Conservation (phyloP, 2,888 invertebrate species). For the Neoscelio sp. region DNA sequence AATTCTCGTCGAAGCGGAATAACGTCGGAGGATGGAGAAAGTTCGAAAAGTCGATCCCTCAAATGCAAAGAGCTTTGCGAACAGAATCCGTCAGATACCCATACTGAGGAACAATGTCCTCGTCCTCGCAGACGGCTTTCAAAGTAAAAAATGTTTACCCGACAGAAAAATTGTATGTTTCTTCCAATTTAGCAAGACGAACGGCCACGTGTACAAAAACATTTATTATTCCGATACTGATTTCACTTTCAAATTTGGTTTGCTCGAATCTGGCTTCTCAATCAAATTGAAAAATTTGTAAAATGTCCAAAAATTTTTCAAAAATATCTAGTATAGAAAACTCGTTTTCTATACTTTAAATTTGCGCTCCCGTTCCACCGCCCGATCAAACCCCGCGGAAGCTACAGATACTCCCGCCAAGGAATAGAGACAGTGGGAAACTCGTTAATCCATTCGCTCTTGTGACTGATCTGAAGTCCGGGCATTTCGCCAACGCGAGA, state of each 20-base stretch:
- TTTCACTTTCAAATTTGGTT: not conserved
- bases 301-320: too few species aligned
- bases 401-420: too few species aligned
- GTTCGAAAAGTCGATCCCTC: conserved; percentile 60
- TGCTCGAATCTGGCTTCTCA: too few species aligned
- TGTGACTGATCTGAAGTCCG: too few species aligned
- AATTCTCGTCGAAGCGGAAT: conserved; percentile 52
- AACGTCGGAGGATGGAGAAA: conserved; percentile 49
- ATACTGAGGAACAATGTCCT: conserved; percentile 12
- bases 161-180: conserved; percentile 8
- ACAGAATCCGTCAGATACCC: conserved; percentile 41
- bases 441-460: too few species aligned
- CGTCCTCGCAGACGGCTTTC: conserved; percentile 8
- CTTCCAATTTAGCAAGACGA: not conserved
- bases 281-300: too few species aligned
- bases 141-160: conserved; percentile 16
- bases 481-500: too few species aligned
- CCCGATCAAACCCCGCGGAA: too few species aligned
- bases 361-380: too few species aligned
- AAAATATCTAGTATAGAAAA: too few species aligned
- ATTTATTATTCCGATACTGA: not conserved
- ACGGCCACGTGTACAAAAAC: not conserved
- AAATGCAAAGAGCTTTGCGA: conserved; percentile 58
- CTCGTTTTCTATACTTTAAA: too few species aligned
- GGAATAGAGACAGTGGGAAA: too few species aligned